Conservation (phyloP, 2,888 invertebrate genomes). For the Gortyna flavago region DNA sequence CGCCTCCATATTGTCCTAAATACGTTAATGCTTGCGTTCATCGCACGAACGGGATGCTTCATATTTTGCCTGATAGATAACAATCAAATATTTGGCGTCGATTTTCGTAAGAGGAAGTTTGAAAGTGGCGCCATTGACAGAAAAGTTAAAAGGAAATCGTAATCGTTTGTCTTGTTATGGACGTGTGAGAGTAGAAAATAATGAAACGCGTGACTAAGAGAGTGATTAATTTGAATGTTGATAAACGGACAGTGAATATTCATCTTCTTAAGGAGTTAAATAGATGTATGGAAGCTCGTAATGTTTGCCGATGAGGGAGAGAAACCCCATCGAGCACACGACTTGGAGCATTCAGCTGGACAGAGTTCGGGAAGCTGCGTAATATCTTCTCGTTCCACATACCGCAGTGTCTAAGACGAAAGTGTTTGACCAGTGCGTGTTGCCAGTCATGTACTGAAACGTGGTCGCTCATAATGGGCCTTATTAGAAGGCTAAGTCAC, state of each 20-base stretch:
- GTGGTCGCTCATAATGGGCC: no score
- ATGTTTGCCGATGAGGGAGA: background rate
- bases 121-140: background rate
- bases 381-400: background rate
- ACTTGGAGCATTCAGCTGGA: background rate
- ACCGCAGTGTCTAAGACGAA: no score
- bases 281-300: background rate
- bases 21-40: constrained; percentile 20
- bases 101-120: background rate
- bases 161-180: background rate
- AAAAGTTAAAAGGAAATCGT: background rate
- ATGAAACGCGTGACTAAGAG: background rate
- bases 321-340: background rate
- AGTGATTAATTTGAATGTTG: background rate
- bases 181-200: background rate
- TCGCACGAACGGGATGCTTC: background rate
- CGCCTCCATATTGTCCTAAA: background rate
- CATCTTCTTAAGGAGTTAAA: no score
- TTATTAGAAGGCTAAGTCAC: background rate
- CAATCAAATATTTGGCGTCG: background rate
- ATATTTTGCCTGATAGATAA: background rate
- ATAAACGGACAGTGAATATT: background rate
- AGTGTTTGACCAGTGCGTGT: no score
- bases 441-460: no score
- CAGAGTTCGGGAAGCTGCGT: background rate